Evolutionary conservation across 2,113 vertebrate genomes (phyloP).

Genomic region (Procavia capensis): DNA sequence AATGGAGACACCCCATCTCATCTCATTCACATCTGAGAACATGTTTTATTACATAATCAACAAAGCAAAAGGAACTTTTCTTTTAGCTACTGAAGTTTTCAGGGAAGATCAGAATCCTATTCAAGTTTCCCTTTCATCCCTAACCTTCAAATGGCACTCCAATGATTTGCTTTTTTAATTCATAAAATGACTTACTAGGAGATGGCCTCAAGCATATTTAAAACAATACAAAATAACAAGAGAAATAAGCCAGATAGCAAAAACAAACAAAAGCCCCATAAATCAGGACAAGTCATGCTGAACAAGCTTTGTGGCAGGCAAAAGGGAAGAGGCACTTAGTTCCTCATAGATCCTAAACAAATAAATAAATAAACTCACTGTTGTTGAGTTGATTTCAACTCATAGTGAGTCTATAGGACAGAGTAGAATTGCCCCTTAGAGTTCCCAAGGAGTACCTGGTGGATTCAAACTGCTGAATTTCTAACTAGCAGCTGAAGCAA

Average conservation of each 20-base stretch:
- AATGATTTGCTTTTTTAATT: constrained; percentile 70
- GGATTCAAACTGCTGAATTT: too few species aligned
- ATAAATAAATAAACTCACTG: too few species aligned
- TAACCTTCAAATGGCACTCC: constrained; percentile 76
- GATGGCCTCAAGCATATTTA: constrained; percentile 73
- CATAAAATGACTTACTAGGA: constrained; percentile 35
- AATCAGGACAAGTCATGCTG: constrained; percentile 69
- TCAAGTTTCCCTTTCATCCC: constrained; percentile 76
- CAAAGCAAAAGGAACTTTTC: constrained; percentile 70
- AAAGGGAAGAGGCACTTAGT: constrained; percentile 45
- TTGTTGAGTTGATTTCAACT: too few species aligned
- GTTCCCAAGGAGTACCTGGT: too few species aligned
- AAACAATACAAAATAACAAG: constrained; percentile 80
- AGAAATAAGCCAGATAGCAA: constrained; percentile 83
- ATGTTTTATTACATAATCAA: constrained; percentile 59
- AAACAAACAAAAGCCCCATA: constrained; percentile 59
- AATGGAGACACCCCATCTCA: constrained; percentile 54
- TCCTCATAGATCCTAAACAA: constrained; percentile 72
- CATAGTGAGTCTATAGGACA: too few species aligned
- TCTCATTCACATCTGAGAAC: constrained; percentile 39
- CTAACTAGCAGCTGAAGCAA: too few species aligned
- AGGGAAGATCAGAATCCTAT: constrained; percentile 57
- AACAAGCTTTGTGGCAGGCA: constrained; percentile 69
- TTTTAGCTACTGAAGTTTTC: constrained; percentile 78
- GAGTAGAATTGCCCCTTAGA: too few species aligned